phyloP scores from a whole-genome alignment of 2,797 vertebrate genomes.

The Sorex maritimensis region DNA sequence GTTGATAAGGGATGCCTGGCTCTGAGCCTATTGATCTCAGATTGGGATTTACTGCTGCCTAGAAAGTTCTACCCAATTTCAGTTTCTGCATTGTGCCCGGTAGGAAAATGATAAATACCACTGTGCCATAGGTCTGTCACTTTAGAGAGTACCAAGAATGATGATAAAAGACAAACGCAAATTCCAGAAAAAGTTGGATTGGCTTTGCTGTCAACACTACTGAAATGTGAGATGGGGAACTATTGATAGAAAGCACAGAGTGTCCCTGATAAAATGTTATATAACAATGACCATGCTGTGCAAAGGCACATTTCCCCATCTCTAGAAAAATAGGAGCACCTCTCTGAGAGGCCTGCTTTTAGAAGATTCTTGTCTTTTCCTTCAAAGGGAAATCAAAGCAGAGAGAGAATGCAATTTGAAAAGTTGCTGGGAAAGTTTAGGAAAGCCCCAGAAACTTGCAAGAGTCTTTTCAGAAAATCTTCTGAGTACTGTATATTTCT shows the following conservation, averaged over 20 bases:
- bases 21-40: constrained; percentile 72
- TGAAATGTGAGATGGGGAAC: constrained; percentile 78
- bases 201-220: constrained; percentile 75
- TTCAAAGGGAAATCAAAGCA: constrained; percentile 63
- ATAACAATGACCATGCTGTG: constrained; percentile 73
- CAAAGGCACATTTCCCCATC: constrained; percentile 60
- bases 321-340: constrained; percentile 65
- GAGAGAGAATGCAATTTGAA: constrained; percentile 33
- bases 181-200: constrained; percentile 81
- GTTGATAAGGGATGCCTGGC: constrained; percentile 61
- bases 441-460: background rate
- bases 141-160: constrained; percentile 79
- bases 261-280: constrained; percentile 71
- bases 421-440: constrained; percentile 48
- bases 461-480: constrained; percentile 31
- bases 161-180: constrained; percentile 82
- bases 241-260: constrained; percentile 77
- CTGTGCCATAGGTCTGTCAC: constrained; percentile 58
- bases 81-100: constrained; percentile 50
- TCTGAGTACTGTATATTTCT: constrained; percentile 55
- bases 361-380: constrained; percentile 42
- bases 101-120: constrained; percentile 80
- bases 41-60: constrained; percentile 71
- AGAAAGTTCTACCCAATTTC: constrained; percentile 75
- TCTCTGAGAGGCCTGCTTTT: constrained; percentile 43